These are phyloP conservation scores for Lithobates pipiens DNA, from an alignment of 2,797 vertebrate species.

Conservation along the genomic window DNA sequence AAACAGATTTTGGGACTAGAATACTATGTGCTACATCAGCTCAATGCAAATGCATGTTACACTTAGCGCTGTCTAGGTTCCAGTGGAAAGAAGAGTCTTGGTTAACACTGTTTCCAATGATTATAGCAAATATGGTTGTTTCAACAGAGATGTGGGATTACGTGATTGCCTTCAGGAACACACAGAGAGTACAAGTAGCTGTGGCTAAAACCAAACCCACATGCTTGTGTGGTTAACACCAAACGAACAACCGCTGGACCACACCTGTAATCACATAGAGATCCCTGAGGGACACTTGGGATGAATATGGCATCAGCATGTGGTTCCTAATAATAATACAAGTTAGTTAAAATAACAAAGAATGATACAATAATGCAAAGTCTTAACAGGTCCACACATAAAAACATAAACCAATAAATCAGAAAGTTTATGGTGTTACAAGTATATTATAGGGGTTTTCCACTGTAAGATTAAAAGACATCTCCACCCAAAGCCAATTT, in stretches of 20 bases:
- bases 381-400: neutral
- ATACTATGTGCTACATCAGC: constrained; percentile 37
- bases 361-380: neutral
- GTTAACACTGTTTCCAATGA: constrained; percentile 46
- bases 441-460: neutral
- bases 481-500: neutral
- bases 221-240: constrained; percentile 60
- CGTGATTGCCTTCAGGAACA: constrained; percentile 30
- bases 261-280: constrained; percentile 46
- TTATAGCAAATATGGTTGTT: constrained; percentile 52
- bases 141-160: constrained; percentile 51
- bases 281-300: constrained; percentile 30
- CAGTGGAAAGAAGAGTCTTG: constrained; percentile 29
- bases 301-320: constrained; percentile 26
- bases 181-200: constrained; percentile 55
- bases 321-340: constrained; percentile 32
- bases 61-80: neutral
- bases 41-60: neutral
- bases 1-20: neutral
- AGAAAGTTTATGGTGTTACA: neutral
- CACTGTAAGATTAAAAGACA: neutral
- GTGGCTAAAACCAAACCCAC: constrained; percentile 54
- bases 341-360: constrained; percentile 32
- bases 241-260: constrained; percentile 49
- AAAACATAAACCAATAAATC: neutral